Conservation (phyloP, 35 echinoderm and acorn worm species). For the Ptychodera flava region DNA sequence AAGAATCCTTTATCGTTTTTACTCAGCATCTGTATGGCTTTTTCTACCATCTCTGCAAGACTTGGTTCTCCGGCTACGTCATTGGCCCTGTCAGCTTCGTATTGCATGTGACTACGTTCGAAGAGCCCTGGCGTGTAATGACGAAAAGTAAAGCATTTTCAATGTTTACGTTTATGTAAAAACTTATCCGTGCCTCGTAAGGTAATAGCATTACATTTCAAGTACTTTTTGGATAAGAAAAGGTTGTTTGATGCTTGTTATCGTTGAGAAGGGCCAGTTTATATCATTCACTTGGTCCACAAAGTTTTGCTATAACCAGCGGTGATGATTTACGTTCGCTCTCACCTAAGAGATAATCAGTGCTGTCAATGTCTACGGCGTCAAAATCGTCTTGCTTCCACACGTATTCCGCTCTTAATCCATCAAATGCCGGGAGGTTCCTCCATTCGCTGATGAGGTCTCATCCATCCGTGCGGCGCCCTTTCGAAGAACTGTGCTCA, state of each 20-base stretch:
- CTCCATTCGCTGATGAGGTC: slow-evolving; percentile 44
- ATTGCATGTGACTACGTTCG: slow-evolving; percentile 63
- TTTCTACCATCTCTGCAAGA: too few relatives aligned
- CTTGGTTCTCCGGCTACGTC: slow-evolving; percentile 47
- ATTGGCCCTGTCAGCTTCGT: slow-evolving; percentile 24
- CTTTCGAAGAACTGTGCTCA: neutral
- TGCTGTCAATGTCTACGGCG: neutral
- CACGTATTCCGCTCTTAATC: slow-evolving; percentile 4
- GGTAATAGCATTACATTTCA: neutral
- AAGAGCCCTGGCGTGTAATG: slow-evolving; percentile 34
- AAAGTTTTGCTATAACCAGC: too few relatives aligned
- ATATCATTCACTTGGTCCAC: too few relatives aligned
- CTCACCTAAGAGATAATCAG: slow-evolving; percentile 24
- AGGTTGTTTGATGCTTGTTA: too few relatives aligned
- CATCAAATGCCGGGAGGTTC: neutral
- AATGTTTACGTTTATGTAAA: neutral
- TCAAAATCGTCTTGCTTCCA: slow-evolving; percentile 28
- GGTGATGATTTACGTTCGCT: too few relatives aligned
- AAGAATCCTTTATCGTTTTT: too few relatives aligned
- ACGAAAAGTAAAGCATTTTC: slow-evolving; percentile 7
- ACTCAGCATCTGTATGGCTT: too few relatives aligned
- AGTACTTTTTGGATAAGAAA: too few relatives aligned
- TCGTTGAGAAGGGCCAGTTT: too few relatives aligned
- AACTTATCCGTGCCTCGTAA: neutral
- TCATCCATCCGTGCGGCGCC: slow-evolving; percentile 37